Conservation (phyloP, 2,888 invertebrate genomes). For the Branchipolynoe longqiensis region DNA sequence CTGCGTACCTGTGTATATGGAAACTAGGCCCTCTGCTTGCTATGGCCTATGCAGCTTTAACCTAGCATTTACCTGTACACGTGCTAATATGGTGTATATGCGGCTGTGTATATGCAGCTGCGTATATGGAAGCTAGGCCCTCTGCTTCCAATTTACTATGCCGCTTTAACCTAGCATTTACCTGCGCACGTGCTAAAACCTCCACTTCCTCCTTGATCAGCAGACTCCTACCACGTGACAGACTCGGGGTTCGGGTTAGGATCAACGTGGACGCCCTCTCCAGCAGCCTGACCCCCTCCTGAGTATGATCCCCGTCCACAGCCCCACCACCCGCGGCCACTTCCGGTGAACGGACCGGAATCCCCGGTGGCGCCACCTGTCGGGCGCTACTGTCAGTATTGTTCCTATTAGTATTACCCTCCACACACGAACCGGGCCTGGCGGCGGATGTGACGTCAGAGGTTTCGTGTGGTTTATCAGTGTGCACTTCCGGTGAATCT, state of each 20-base stretch:
- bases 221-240: conserved; percentile 8
- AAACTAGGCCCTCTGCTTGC: not conserved
- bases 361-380: too few relatives aligned
- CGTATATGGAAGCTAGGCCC: not conserved
- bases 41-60: too few relatives aligned
- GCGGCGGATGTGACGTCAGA: conserved; percentile 45
- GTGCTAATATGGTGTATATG: too few relatives aligned
- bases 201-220: conserved; percentile 7
- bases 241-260: conserved; percentile 13
- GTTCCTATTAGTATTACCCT: too few relatives aligned
- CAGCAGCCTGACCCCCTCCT: conserved; percentile 13
- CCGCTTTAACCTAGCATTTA: too few relatives aligned
- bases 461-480: not conserved
- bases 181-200: not conserved
- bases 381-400: too few relatives aligned
- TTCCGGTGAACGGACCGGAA: not conserved
- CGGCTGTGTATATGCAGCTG: too few relatives aligned
- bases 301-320: not conserved
- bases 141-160: too few relatives aligned
- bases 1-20: too few relatives aligned
- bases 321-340: not conserved
- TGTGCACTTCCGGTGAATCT: not conserved
- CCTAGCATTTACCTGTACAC: too few relatives aligned
- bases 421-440: too few relatives aligned
- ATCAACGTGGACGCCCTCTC: conserved; percentile 36